A percentile compares a stretch with the other conserved stretches of the same genome.
Evolutionary conservation across 2,888 invertebrate species (phyloP).

Genomic region (Ferrisia virgata): DNA sequence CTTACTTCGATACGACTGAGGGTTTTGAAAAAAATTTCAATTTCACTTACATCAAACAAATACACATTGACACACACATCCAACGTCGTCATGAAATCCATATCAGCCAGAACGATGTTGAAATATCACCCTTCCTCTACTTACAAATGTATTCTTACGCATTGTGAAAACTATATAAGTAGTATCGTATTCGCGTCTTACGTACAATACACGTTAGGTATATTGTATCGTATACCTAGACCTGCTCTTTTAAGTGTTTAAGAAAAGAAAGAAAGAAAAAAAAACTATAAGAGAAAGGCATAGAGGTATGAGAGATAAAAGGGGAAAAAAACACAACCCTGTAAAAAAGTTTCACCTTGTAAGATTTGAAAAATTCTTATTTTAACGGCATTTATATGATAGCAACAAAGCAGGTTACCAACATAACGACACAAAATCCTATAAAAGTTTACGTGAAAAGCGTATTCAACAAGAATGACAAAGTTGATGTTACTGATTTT

Average conservation of each 20-base stretch:
- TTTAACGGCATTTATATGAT: conserved; percentile 30
- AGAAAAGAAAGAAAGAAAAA: not conserved
- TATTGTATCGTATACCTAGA: not conserved
- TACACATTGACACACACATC: not conserved
- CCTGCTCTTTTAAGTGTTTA: not conserved
- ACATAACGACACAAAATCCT: conserved; percentile 29
- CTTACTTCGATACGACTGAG: no score
- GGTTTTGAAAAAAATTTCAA: not conserved
- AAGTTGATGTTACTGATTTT: conserved; percentile 34
- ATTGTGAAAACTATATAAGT: no score
- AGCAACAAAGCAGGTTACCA: conserved; percentile 27
- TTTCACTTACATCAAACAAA: not conserved
- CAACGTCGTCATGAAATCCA: not conserved
- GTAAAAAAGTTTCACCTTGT: not conserved
- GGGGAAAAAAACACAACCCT: not conserved
- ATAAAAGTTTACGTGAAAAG: conserved; percentile 43
- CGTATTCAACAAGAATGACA: conserved; percentile 42
- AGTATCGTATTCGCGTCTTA: not conserved
- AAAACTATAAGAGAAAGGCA: not conserved
- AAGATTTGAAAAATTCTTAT: conserved; percentile 34
- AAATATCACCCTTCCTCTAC: not conserved
- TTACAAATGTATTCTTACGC: not conserved
- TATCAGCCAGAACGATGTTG: not conserved
- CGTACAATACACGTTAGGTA: no score
- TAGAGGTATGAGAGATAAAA: no score